These are phyloP conservation scores for Oenanthe melanoleuca DNA, from an alignment of 2,113 vertebrate species.

Conservation along the genomic window DNA sequence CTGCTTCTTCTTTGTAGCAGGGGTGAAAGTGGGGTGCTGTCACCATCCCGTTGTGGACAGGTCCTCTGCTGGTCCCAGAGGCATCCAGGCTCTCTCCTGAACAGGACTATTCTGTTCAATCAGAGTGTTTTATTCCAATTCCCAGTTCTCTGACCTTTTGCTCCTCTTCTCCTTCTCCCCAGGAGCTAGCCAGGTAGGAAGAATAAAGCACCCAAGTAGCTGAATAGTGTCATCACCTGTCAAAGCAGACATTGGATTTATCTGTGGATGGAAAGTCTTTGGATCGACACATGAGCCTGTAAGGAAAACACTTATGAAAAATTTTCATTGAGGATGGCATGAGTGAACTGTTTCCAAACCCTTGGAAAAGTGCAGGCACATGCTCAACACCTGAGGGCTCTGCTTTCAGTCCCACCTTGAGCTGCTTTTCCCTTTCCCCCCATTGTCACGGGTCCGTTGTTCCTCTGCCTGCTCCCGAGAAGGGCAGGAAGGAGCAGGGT, in stretches of 20 bases:
- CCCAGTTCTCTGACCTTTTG: neutral
- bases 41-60: neutral
- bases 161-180: neutral
- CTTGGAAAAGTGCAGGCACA: neutral
- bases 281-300: accelerated
- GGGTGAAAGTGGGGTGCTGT: too few species aligned
- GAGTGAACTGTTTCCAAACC: neutral
- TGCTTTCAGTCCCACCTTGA: neutral
- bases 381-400: neutral
- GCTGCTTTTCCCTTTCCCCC: neutral
- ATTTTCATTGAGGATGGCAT: accelerated
- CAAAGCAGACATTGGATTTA: accelerated
- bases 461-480: neutral
- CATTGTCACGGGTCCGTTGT: accelerated
- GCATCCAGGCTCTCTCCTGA: neutral
- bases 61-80: neutral
- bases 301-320: neutral
- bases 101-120: neutral
- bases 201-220: neutral
- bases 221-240: neutral
- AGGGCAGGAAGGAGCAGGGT: neutral
- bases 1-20: accelerated
- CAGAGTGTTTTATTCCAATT: too few species aligned
- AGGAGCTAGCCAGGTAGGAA: neutral
- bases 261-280: neutral